phyloP scores from a whole-genome alignment of 2,797 vertebrate species.

The Fistularia tabacaria region DNA sequence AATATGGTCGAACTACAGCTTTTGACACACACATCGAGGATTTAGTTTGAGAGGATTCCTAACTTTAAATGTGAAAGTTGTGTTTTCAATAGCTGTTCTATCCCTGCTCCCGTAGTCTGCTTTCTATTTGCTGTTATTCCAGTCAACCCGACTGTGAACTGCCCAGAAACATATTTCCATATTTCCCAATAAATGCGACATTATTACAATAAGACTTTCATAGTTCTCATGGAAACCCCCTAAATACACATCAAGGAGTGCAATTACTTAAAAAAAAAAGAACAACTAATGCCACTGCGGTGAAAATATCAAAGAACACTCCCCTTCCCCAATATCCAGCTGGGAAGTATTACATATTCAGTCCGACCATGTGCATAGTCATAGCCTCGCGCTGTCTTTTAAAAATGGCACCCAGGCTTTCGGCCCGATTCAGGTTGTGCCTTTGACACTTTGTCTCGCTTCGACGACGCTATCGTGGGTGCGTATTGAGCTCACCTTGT shows the following conservation, averaged over 20 bases:
- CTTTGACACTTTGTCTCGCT: conserved; percentile 58
- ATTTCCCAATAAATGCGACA: conserved; percentile 71
- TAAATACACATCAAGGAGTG: conserved; percentile 72
- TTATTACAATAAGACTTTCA: conserved; percentile 74
- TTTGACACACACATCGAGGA: conserved; percentile 56
- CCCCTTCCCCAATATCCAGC: conserved; percentile 65
- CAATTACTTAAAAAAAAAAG: conserved; percentile 75
- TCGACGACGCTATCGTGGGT: conserved; percentile 39
- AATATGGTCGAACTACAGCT: conserved; percentile 47
- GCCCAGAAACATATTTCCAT: conserved; percentile 72
- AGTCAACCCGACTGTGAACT: conserved; percentile 71
- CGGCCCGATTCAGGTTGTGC: conserved; percentile 46
- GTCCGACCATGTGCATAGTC: conserved; percentile 57
- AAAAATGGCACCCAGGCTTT: conserved; percentile 46
- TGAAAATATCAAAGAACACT: conserved; percentile 72
- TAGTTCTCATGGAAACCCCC: conserved; percentile 72
- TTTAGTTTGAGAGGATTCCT: conserved; percentile 49
- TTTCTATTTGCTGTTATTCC: conserved; percentile 69
- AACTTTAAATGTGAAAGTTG: conserved; percentile 55
- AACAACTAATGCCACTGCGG: conserved; percentile 68
- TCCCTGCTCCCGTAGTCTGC: conserved; percentile 56
- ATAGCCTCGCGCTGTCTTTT: conserved; percentile 54
- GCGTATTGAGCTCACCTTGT: conserved; percentile 46
- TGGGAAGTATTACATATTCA: conserved; percentile 70
- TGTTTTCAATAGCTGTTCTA: conserved; percentile 64